A percentile compares a stretch with the other conserved stretches of the same genome.
Evolutionary conservation across 92 coral and sea anemone genomes (phyloP).

Genomic region (Bergia puertoricense): DNA sequence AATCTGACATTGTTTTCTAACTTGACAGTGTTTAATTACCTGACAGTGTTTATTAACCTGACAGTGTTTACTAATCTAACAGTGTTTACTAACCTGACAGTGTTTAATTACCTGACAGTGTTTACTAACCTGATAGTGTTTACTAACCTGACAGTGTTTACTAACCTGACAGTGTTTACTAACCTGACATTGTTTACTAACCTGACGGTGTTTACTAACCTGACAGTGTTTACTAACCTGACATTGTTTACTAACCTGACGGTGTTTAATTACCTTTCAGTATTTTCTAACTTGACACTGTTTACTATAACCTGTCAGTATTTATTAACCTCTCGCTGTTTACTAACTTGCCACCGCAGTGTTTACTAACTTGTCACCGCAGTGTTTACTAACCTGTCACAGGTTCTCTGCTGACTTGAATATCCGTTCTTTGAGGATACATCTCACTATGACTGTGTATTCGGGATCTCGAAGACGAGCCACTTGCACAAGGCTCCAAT

Average conservation of each 20-base stretch:
- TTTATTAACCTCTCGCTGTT: background rate
- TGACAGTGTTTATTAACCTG: background rate
- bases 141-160: background rate
- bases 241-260: too few species aligned
- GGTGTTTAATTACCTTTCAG: too few species aligned
- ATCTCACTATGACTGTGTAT: slow-evolving; percentile 33
- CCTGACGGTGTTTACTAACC: background rate
- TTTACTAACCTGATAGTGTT: too few species aligned
- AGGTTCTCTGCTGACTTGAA: slow-evolving; percentile 30
- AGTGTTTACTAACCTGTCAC: slow-evolving; percentile 18
- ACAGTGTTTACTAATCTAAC: too few species aligned
- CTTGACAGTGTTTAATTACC: too few species aligned
- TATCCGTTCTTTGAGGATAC: slow-evolving; percentile 33
- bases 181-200: too few species aligned
- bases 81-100: too few species aligned
- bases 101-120: too few species aligned
- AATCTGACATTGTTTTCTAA: background rate
- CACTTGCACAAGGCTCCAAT: slow-evolving; percentile 33
- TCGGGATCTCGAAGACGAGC: slow-evolving; percentile 18
- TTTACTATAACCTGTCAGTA: background rate
- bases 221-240: background rate
- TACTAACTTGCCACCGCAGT: background rate
- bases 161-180: background rate
- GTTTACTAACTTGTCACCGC: background rate
- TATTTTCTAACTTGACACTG: too few species aligned